These are phyloP conservation scores for Tinea semifulvella DNA, from an alignment of 2,888 invertebrate genomes.

Conservation along the genomic window DNA sequence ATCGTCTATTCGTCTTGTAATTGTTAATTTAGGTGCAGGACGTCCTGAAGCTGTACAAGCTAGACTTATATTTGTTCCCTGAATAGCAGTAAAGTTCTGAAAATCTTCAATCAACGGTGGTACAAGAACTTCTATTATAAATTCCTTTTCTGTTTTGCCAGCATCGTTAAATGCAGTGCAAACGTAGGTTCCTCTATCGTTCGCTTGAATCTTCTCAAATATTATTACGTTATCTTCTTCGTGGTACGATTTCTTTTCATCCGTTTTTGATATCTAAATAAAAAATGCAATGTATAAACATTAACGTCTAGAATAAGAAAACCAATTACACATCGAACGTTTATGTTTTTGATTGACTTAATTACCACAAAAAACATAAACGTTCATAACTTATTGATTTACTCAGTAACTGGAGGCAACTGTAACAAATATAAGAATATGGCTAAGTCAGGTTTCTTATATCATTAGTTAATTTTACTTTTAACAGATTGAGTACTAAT, in stretches of 20 bases:
- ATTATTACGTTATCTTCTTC: conserved; percentile 22
- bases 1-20: conserved; percentile 14
- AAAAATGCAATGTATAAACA: too few relatives aligned
- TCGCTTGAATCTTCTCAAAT: conserved; percentile 29
- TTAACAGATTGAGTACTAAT: too few relatives aligned
- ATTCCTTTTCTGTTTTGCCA: conserved; percentile 28
- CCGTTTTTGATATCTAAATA: conserved; percentile 1
- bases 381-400: too few relatives aligned
- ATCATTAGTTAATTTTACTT: background rate
- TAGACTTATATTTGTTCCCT: conserved; percentile 32
- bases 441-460: background rate
- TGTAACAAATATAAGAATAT: too few relatives aligned
- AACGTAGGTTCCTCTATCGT: conserved; percentile 42
- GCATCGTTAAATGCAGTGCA: conserved; percentile 39
- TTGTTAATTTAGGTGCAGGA: conserved; percentile 33
- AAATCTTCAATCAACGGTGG: conserved; percentile 37
- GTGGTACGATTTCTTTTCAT: background rate
- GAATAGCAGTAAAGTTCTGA: conserved; percentile 31
- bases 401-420: too few relatives aligned
- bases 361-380: too few relatives aligned
- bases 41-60: conserved; percentile 38
- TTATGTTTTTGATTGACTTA: too few relatives aligned
- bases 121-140: conserved; percentile 41
- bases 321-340: too few relatives aligned
- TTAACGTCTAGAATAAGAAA: too few relatives aligned